Conservation (phyloP, 2,797 vertebrate species). For the Protonibea diacanthus region DNA sequence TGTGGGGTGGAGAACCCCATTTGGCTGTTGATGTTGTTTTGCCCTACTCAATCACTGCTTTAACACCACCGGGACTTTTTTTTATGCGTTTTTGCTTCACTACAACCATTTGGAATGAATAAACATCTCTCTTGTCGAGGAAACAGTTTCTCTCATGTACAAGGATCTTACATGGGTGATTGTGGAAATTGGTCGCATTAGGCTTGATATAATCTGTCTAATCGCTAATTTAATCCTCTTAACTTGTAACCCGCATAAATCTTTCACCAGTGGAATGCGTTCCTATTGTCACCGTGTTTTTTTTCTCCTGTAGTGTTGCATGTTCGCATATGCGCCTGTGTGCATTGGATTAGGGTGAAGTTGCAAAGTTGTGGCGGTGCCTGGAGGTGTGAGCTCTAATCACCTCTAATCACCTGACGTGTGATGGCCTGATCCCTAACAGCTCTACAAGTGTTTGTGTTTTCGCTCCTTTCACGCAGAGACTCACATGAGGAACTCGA, state of each 20-base stretch:
- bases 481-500: conserved; percentile 50
- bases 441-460: conserved; percentile 59
- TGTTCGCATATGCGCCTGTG: conserved; percentile 49
- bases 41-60: conserved; percentile 30
- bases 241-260: conserved; percentile 71
- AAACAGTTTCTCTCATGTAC: background rate
- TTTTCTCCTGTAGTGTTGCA: conserved; percentile 19
- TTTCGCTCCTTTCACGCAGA: conserved; percentile 70
- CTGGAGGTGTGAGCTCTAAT: conserved; percentile 84
- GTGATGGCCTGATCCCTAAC: conserved; percentile 77
- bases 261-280: conserved; percentile 67
- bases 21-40: conserved; percentile 68
- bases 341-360: conserved; percentile 70
- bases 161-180: background rate
- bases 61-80: conserved; percentile 23
- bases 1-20: conserved; percentile 68
- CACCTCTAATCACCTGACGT: conserved; percentile 83
- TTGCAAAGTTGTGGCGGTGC: conserved; percentile 71
- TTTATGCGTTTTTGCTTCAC: conserved; percentile 9
- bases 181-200: conserved; percentile 26
- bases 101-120: conserved; percentile 52
- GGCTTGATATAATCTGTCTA: conserved; percentile 76
- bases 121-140: conserved; percentile 10
- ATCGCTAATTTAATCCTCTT: conserved; percentile 78
- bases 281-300: conserved; percentile 46